Percentiles rank a stretch among this genome's conserved stretches.
Conservation (phyloP, 2,113 vertebrate genomes). For the Drymodes brunneopygia region DNA sequence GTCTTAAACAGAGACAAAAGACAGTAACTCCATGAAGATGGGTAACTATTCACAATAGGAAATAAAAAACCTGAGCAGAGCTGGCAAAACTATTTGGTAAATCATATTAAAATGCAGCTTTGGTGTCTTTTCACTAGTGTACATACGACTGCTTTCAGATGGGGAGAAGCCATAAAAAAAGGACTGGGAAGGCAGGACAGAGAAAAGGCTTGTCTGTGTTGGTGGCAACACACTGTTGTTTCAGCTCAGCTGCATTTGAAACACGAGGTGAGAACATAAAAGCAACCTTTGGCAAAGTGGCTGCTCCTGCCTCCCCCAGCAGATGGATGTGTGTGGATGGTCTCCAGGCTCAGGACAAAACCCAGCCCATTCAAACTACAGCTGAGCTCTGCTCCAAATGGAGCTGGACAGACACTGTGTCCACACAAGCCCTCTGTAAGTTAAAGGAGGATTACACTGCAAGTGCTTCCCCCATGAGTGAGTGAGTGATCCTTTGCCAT, state of each 20-base stretch:
- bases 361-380: fast-evolving
- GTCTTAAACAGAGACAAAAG: not conserved
- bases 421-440: not conserved
- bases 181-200: not conserved
- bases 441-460: not conserved
- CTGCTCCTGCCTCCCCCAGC: not conserved
- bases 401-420: not conserved
- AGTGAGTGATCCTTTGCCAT: not conserved
- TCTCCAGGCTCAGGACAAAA: not conserved
- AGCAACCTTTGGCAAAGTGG: not conserved
- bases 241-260: not conserved
- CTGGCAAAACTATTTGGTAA: not conserved
- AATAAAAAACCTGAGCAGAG: not conserved
- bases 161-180: not conserved
- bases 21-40: not conserved
- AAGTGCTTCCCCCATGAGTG: not conserved
- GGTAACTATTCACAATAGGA: not conserved
- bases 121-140: not conserved
- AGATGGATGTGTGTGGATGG: not conserved
- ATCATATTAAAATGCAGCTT: not conserved
- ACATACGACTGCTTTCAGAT: not conserved
- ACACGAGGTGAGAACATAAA: fast-evolving
- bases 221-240: not conserved
- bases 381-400: fast-evolving
- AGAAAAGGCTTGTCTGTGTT: not conserved